Evolutionary conservation across 2,113 vertebrate species (phyloP).

Genomic region (Oncorhynchus kisutch): DNA sequence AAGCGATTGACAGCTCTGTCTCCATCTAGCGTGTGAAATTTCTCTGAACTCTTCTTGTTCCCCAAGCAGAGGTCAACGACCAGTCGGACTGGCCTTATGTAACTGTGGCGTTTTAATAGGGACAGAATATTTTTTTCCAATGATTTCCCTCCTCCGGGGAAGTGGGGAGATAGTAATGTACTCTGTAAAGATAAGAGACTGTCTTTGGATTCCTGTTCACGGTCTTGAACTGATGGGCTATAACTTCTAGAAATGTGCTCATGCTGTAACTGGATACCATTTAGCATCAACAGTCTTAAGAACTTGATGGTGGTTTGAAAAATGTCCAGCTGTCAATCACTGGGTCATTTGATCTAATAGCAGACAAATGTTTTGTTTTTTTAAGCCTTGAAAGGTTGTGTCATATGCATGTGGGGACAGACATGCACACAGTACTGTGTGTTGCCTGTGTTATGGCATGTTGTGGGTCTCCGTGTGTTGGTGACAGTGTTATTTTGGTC

Average conservation of each 20-base stretch:
- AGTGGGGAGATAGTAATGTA: not conserved
- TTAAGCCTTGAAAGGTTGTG: not conserved
- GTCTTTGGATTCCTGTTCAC: not conserved
- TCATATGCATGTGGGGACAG: not conserved
- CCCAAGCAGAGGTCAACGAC: not conserved
- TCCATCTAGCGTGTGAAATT: not conserved
- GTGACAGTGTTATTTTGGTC: slow-evolving; percentile 34
- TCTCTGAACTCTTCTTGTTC: not conserved
- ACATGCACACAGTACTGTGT: not conserved
- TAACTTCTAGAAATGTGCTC: too few species aligned
- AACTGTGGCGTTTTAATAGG: not conserved
- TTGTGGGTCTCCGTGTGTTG: not conserved
- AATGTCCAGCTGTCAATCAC: not conserved
- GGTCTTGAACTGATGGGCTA: not conserved
- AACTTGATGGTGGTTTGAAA: not conserved
- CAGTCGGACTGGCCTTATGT: not conserved
- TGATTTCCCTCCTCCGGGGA: not conserved
- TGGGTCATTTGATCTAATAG: not conserved
- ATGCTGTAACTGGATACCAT: too few species aligned
- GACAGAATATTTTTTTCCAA: too few species aligned
- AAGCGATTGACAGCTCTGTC: not conserved
- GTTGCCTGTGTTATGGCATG: not conserved
- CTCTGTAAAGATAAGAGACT: not conserved
- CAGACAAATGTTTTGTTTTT: too few species aligned
- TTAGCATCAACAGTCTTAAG: not conserved